A percentile compares a stretch with the other conserved stretches of the same genome.
phyloP scores from a whole-genome alignment of 2,113 vertebrate species.

The Lasiurus cinereus region DNA sequence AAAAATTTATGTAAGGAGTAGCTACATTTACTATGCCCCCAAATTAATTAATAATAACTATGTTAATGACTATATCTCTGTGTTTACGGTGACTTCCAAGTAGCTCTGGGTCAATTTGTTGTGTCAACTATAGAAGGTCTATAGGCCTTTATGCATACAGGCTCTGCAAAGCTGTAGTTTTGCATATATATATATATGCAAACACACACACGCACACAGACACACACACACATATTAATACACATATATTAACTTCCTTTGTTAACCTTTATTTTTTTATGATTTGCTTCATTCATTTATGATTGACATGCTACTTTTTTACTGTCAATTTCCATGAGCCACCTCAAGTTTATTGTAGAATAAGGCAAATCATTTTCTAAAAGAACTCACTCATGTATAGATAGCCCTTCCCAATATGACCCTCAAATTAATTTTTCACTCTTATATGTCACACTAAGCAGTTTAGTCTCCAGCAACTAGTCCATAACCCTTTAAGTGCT shows the following conservation, averaged over 20 bases:
- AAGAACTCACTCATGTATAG: not conserved
- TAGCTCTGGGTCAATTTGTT: not conserved
- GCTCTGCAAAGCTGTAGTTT: not conserved
- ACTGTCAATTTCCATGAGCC: not conserved
- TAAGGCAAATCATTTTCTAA: conserved; percentile 15
- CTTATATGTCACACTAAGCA: not conserved
- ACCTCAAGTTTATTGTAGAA: not conserved
- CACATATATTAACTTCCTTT: not conserved
- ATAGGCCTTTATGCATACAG: not conserved
- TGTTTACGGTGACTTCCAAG: not conserved
- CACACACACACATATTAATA: no score
- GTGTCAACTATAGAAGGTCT: not conserved
- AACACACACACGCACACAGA: no score
- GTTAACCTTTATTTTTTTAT: not conserved
- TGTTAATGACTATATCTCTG: not conserved
- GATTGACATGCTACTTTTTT: not conserved
- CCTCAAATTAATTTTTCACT: conserved; percentile 7
- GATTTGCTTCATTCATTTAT: conserved; percentile 6
- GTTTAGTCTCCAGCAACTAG: not conserved
- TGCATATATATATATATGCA: no score
- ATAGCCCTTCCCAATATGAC: not conserved
- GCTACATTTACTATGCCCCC: not conserved
- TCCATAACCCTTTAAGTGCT: not conserved
- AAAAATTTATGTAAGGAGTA: not conserved
- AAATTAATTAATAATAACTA: not conserved